Conservation (phyloP, 2,797 vertebrate species). For the Bryconaethiops microstoma region DNA sequence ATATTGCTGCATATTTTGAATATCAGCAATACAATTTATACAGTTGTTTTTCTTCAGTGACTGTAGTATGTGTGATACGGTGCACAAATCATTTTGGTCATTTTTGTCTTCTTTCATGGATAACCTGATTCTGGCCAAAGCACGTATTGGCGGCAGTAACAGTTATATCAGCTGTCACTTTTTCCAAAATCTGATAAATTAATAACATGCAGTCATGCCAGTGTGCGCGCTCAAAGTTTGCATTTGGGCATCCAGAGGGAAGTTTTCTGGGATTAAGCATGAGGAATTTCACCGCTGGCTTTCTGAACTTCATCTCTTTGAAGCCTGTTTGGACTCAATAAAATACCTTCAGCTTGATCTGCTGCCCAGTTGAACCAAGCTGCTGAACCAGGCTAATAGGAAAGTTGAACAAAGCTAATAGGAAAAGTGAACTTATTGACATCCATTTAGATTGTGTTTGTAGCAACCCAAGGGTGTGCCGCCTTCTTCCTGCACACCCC, state of each 20-base stretch:
- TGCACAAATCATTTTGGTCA: not conserved
- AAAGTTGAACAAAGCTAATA: not conserved
- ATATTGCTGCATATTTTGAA: not conserved
- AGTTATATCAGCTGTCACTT: not conserved
- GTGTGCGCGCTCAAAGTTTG: not conserved
- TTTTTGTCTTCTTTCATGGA: not conserved
- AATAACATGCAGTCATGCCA: not conserved
- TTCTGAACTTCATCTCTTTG: conserved; percentile 26
- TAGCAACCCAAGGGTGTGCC: not conserved
- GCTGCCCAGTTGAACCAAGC: conserved; percentile 2
- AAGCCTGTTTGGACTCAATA: conserved; percentile 33
- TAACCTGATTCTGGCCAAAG: not conserved
- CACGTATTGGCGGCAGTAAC: not conserved
- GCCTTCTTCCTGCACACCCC: not conserved
- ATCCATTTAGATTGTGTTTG: not conserved
- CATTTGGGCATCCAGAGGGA: conserved; percentile 13
- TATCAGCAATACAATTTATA: not conserved
- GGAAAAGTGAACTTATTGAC: not conserved
- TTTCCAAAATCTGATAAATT: not conserved
- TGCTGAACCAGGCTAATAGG: too few relatives aligned
- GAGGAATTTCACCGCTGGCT: conserved; percentile 5
- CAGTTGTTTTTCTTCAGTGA: not conserved
- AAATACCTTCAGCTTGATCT: conserved; percentile 36
- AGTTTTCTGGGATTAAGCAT: conserved; percentile 29
- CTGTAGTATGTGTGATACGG: not conserved